Evolutionary conservation across 2,888 invertebrate genomes (phyloP).

Genomic region (Cheilosia soror): DNA sequence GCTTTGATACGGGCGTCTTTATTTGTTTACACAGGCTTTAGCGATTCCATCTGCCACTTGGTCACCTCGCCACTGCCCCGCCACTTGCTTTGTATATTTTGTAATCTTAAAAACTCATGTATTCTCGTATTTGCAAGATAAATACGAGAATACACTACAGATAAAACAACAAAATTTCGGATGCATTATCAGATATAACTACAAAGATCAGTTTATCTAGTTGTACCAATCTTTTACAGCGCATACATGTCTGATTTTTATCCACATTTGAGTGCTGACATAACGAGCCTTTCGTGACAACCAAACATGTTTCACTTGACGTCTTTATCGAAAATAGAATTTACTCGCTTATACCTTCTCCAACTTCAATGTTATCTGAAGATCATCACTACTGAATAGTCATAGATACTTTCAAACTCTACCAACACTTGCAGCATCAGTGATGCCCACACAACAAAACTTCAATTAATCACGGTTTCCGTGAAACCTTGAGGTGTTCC

Average conservation of each 20-base stretch:
- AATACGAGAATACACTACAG: no score
- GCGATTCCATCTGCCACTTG: no score
- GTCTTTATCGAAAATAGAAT: constrained; percentile 16
- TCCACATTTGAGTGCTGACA: neutral
- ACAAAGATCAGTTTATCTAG: no score
- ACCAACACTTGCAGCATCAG: constrained; percentile 18
- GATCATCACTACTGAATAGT: neutral
- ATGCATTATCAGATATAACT: no score
- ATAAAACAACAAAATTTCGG: no score
- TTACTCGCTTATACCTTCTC: neutral
- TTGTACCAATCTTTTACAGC: neutral
- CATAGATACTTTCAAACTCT: constrained; percentile 14
- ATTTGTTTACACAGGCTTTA: no score
- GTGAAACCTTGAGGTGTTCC: constrained; percentile 62
- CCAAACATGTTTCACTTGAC: constrained; percentile 15
- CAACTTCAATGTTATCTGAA: constrained; percentile 6
- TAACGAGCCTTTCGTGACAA: constrained; percentile 25
- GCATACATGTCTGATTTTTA: neutral
- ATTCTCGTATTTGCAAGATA: no score
- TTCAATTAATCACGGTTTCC: constrained; percentile 68
- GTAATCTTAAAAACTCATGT: no score
- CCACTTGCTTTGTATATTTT: no score
- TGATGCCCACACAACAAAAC: constrained; percentile 47
- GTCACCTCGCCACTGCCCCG: no score
- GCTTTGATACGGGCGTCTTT: no score